Evolutionary conservation across 2,888 invertebrate species (phyloP).

Genomic region (Spilosoma lubricipeda): DNA sequence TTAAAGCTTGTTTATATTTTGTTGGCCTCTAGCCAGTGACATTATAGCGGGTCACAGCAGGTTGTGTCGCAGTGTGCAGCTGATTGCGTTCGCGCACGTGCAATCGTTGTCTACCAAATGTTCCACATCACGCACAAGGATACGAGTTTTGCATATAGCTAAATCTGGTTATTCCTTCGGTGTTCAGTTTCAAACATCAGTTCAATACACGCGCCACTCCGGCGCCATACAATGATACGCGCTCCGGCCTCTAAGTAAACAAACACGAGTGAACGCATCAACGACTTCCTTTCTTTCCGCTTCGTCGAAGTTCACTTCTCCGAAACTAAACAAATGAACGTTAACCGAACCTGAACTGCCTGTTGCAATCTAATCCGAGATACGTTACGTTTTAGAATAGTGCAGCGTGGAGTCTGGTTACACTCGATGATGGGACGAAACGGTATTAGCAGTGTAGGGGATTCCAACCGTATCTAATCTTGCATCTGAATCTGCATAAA

Average conservation of each 20-base stretch:
- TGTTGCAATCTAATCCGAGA: slow-evolving; percentile 41
- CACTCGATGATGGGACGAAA: slow-evolving; percentile 26
- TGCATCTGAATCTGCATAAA: too few species aligned
- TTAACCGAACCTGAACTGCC: slow-evolving; percentile 32
- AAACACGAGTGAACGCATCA: slow-evolving; percentile 60
- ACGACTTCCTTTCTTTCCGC: slow-evolving; percentile 70
- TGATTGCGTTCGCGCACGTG: slow-evolving; percentile 49
- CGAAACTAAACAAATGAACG: slow-evolving; percentile 60
- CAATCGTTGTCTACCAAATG: slow-evolving; percentile 38
- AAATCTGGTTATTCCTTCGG: slow-evolving; percentile 20
- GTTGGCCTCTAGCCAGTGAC: slow-evolving; percentile 57
- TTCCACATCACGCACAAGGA: slow-evolving; percentile 29
- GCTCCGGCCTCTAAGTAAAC: slow-evolving; percentile 57
- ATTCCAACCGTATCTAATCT: not conserved
- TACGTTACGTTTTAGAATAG: slow-evolving; percentile 43
- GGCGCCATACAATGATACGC: slow-evolving; percentile 43
- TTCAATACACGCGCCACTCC: slow-evolving; percentile 36
- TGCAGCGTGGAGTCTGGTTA: slow-evolving; percentile 29
- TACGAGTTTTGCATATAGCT: slow-evolving; percentile 26
- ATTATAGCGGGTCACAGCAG: slow-evolving; percentile 55
- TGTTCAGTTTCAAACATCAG: slow-evolving; percentile 26
- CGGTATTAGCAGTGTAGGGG: not conserved
- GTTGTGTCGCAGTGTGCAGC: slow-evolving; percentile 19
- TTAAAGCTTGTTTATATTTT: slow-evolving; percentile 63
- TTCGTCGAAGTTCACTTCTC: slow-evolving; percentile 68